Percentiles rank a stretch among this genome's conserved stretches.
These are phyloP conservation scores for Scopus umbretta DNA, from an alignment of 2,113 vertebrate species.

Conservation along the genomic window DNA sequence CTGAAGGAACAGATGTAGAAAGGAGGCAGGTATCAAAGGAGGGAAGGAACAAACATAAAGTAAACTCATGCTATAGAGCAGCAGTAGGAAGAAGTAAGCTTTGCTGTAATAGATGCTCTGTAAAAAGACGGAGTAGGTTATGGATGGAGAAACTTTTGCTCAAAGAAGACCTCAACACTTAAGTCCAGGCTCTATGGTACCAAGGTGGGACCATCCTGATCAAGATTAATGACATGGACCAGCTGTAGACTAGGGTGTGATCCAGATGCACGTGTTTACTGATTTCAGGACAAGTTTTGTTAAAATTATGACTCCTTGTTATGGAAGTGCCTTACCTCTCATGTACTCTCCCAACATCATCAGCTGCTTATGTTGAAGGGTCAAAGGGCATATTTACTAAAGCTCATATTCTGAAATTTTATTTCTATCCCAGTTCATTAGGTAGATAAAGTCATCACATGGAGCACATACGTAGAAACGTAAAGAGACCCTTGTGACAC, in stretches of 20 bases:
- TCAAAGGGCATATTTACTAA: background rate
- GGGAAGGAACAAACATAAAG: background rate
- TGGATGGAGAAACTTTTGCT: background rate
- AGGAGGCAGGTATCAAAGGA: background rate
- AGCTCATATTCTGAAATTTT: background rate
- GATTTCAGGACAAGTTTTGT: background rate
- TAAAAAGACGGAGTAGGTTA: background rate
- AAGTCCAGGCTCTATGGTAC: background rate
- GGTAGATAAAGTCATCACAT: background rate
- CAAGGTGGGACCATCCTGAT: background rate
- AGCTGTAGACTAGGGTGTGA: background rate
- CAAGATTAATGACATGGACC: background rate
- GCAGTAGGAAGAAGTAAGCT: background rate
- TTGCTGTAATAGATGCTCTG: background rate
- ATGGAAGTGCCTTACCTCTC: background rate
- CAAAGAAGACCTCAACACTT: background rate
- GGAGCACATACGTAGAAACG: background rate
- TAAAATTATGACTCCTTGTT: background rate
- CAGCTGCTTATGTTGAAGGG: background rate
- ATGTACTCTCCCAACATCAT: background rate
- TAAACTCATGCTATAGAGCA: background rate
- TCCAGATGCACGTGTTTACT: background rate
- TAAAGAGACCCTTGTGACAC: background rate
- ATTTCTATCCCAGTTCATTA: background rate
- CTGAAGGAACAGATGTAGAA: background rate